phyloP scores from a whole-genome alignment of 1,140 invertebrate species.

The Drosophila ironensis region DNA sequence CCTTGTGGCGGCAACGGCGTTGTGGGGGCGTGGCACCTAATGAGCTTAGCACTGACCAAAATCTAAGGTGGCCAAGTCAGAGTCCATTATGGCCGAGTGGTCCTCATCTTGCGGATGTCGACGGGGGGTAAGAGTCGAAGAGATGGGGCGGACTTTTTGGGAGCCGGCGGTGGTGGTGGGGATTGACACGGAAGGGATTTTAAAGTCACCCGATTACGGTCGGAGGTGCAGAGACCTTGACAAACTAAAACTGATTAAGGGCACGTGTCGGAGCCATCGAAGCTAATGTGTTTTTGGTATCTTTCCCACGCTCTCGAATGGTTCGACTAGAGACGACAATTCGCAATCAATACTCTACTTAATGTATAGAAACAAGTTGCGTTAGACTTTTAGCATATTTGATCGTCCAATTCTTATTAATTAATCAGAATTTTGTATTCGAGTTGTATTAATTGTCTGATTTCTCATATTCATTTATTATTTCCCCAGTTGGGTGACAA shows the following conservation, averaged over 20 bases:
- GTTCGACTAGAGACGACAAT: neutral
- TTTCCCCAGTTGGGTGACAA: too few relatives aligned
- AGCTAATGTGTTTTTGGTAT: neutral
- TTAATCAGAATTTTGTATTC: too few relatives aligned
- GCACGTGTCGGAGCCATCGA: conserved; percentile 4
- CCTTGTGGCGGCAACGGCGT: conserved; percentile 13
- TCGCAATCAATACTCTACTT: too few relatives aligned
- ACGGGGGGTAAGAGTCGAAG: neutral
- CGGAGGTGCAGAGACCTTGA: conserved; percentile 3
- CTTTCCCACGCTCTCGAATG: too few relatives aligned
- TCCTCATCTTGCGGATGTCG: conserved; percentile 33
- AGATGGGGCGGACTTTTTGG: neutral
- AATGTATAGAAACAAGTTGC: too few relatives aligned
- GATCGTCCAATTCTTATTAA: too few relatives aligned
- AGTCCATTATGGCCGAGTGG: conserved; percentile 38
- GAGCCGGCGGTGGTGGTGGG: too few relatives aligned
- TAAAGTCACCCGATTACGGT: conserved; percentile 34
- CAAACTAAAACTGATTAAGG: conserved; percentile 32
- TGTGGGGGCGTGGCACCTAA: conserved; percentile 38
- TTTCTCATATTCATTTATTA: too few relatives aligned
- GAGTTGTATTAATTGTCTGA: too few relatives aligned
- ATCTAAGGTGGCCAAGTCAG: conserved; percentile 40
- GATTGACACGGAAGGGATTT: conserved; percentile 25
- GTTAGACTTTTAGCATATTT: too few relatives aligned
- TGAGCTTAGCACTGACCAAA: conserved; percentile 43